These are phyloP conservation scores for Schizopygopsis malacanthus DNA, from an alignment of 2,797 vertebrate species.

Conservation along the genomic window DNA sequence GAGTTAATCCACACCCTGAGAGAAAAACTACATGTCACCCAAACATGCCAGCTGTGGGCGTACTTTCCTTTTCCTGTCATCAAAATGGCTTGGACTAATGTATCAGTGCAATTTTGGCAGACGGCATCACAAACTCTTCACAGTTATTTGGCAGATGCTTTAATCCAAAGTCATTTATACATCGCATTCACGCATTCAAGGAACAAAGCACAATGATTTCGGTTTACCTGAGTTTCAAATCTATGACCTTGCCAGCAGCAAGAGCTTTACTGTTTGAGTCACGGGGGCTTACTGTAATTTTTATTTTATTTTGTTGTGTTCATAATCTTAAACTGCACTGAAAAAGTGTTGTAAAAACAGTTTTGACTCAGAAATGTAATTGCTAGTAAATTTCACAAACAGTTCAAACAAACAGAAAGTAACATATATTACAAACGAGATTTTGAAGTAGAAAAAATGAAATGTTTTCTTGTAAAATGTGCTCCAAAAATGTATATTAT, in stretches of 20 bases:
- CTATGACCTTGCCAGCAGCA: not conserved
- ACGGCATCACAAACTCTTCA: not conserved
- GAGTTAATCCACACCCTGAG: slow-evolving; percentile 61
- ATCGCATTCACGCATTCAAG: not conserved
- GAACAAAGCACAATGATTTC: not conserved
- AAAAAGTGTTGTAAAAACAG: too few relatives aligned
- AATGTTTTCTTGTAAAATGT: not conserved
- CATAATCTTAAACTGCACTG: too few relatives aligned
- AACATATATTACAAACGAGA: too few relatives aligned
- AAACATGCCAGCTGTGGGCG: slow-evolving; percentile 3
- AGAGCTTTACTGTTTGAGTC: not conserved
- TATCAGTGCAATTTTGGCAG: not conserved
- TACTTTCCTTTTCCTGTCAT: not conserved
- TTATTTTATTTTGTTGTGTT: too few relatives aligned
- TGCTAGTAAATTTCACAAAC: too few relatives aligned
- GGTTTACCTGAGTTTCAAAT: not conserved
- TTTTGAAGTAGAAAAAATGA: too few relatives aligned
- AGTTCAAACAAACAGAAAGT: too few relatives aligned
- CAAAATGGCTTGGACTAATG: not conserved
- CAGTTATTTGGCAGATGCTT: not conserved
- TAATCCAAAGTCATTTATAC: not conserved
- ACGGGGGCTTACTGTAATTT: too few relatives aligned
- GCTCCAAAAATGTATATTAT: too few relatives aligned
- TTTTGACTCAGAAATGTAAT: too few relatives aligned
- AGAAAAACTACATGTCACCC: slow-evolving; percentile 35